Conservation (phyloP, 2,797 vertebrate genomes). For the Channa striata region DNA sequence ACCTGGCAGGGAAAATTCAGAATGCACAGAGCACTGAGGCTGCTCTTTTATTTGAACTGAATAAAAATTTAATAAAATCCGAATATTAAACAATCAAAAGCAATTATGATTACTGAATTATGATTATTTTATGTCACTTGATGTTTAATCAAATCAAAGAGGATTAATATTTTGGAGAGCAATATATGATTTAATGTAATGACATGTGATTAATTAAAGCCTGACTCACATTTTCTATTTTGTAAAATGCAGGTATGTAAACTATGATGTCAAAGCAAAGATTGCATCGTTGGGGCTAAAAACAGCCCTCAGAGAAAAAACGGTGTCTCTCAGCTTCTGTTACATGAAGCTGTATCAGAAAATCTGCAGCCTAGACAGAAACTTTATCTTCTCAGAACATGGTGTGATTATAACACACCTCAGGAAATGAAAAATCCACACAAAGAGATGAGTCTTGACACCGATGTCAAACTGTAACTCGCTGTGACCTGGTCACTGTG, state of each 20-base stretch:
- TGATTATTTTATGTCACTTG: background rate
- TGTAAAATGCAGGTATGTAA: background rate
- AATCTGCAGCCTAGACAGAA: constrained; percentile 47
- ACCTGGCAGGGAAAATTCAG: constrained; percentile 7
- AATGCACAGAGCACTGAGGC: constrained; percentile 1
- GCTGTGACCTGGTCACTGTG: constrained; percentile 9
- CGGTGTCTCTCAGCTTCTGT: constrained; percentile 20
- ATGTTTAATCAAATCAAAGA: constrained; percentile 1
- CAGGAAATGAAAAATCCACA: constrained; percentile 59
- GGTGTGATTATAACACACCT: constrained; percentile 40
- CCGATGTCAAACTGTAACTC: background rate
- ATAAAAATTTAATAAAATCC: background rate
- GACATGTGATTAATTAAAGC: background rate
- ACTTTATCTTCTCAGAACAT: constrained; percentile 44
- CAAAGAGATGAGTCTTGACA: constrained; percentile 38
- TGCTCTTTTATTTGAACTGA: background rate
- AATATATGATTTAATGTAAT: background rate
- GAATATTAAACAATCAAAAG: background rate
- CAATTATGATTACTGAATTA: background rate
- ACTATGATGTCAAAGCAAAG: constrained; percentile 8
- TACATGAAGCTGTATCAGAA: constrained; percentile 20
- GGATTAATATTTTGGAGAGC: background rate
- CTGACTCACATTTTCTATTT: background rate
- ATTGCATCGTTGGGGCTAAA: constrained; percentile 13
- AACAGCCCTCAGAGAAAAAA: background rate